These are phyloP conservation scores for Apamea epomidion DNA, from an alignment of 2,888 invertebrate genomes.

Conservation along the genomic window DNA sequence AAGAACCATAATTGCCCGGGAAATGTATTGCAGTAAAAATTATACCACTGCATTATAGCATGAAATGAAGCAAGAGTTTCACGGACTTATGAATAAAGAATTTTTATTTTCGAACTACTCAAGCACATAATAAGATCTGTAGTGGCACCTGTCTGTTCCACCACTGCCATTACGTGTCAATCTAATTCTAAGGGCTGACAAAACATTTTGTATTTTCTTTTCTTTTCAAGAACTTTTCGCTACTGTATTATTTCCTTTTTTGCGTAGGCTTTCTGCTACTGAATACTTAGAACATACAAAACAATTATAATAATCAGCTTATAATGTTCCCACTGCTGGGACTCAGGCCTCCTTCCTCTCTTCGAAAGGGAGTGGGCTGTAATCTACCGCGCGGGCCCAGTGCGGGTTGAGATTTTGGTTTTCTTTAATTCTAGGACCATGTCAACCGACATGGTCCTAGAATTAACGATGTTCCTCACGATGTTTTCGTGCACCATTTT, in stretches of 20 bases:
- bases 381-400: not conserved
- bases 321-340: not conserved
- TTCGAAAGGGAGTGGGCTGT: not conserved
- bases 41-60: not conserved
- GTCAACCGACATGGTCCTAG: too few species aligned
- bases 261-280: not conserved
- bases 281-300: not conserved
- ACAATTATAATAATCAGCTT: not conserved
- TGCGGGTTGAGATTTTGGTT: not conserved
- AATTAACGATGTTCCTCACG: too few species aligned
- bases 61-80: not conserved
- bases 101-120: not conserved
- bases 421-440: not conserved
- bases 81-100: not conserved
- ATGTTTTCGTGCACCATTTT: not conserved
- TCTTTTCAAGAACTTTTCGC: not conserved
- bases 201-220: not conserved
- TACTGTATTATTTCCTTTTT: not conserved
- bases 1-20: not conserved
- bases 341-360: too few species aligned
- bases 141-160: slow-evolving; percentile 7
- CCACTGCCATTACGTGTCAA: slow-evolving; percentile 1
- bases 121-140: not conserved
- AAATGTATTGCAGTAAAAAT: not conserved
- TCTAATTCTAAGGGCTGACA: not conserved